phyloP scores from a whole-genome alignment of 2,888 invertebrate genomes.

The Pachycephus smyrnensis region DNA sequence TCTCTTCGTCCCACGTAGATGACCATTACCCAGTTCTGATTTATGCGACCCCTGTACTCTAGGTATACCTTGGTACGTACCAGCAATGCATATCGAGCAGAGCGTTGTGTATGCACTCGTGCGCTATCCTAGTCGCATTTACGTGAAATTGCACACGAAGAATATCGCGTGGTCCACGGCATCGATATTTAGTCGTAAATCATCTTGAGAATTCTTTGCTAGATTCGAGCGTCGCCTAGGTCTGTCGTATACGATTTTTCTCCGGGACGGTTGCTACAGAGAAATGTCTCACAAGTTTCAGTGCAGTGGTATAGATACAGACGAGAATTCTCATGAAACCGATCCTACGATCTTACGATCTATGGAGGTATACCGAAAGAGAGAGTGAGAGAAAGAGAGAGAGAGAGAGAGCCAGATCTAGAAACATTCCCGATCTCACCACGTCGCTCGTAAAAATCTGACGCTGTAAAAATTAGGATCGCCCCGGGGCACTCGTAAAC shows the following conservation, averaged over 20 bases:
- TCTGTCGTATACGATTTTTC: neutral
- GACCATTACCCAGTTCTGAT: neutral
- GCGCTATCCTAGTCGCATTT: neutral
- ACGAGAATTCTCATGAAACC: neutral
- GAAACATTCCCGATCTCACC: neutral
- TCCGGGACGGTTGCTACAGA: neutral
- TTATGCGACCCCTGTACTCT: neutral
- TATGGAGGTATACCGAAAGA: neutral
- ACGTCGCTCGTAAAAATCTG: constrained; percentile 35
- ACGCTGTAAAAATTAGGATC: constrained; percentile 37
- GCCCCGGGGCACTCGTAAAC: constrained; percentile 28
- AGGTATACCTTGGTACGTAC: neutral
- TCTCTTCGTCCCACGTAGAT: constrained; percentile 16
- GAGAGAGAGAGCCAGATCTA: neutral
- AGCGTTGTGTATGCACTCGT: neutral
- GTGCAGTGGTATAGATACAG: neutral
- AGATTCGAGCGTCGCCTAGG: neutral
- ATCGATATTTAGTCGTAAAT: neutral
- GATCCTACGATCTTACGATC: neutral
- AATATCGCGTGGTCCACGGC: constrained; percentile 14
- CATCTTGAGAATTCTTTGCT: neutral
- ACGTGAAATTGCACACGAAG: constrained; percentile 2
- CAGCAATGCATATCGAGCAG: neutral
- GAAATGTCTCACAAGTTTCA: neutral
- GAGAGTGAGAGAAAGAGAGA: neutral